A percentile compares a stretch with the other conserved stretches of the same genome.
Conservation (phyloP, 2,888 invertebrate species). For the Lasioglossum leucozonium region DNA sequence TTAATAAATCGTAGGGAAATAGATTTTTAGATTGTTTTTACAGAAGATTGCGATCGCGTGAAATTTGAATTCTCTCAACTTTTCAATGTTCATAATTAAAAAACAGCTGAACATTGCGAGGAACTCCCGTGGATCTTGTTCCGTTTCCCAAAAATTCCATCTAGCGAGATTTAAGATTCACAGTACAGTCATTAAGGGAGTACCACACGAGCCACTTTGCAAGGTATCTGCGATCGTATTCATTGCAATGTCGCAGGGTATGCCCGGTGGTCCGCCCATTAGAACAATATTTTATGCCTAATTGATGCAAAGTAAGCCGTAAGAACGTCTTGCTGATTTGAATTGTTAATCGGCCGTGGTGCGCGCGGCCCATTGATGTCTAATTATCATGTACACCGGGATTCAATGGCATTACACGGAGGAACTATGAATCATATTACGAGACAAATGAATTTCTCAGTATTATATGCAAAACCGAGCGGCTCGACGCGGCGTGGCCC, state of each 20-base stretch:
- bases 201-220: background rate
- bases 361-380: constrained; percentile 48
- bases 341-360: constrained; percentile 61
- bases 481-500: background rate
- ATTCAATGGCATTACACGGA: constrained; percentile 42
- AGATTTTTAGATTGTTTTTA: no score
- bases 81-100: background rate
- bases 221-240: constrained; percentile 9
- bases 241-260: constrained; percentile 17
- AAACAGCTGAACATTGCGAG: background rate
- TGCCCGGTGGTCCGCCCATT: constrained; percentile 38
- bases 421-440: constrained; percentile 55
- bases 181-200: background rate
- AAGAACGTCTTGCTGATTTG: constrained; percentile 57
- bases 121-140: background rate
- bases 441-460: constrained; percentile 64
- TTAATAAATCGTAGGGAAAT: no score
- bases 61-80: background rate
- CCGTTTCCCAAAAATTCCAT: background rate
- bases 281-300: constrained; percentile 57
- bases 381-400: constrained; percentile 58
- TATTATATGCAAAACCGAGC: constrained; percentile 60
- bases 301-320: constrained; percentile 64
- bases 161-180: background rate
- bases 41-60: background rate